Conservation (phyloP, 2,113 vertebrate genomes). For the Atrichornis clamosus region DNA sequence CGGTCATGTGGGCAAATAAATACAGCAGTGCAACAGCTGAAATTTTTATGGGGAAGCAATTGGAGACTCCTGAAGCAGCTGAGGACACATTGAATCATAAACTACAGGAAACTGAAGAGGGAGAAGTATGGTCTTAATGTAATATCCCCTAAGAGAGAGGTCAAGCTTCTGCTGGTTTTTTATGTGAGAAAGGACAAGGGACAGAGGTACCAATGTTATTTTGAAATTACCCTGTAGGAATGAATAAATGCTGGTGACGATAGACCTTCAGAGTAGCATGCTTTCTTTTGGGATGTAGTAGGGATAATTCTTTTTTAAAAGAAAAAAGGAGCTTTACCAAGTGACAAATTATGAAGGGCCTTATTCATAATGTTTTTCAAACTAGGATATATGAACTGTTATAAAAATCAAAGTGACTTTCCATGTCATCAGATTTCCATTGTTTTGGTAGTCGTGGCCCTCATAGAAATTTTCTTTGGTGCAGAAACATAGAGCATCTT, state of each 20-base stretch:
- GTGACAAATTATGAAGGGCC: background rate
- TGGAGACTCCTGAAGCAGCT: background rate
- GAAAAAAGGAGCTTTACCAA: background rate
- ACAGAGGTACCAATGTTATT: background rate
- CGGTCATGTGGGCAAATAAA: background rate
- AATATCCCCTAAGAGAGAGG: background rate
- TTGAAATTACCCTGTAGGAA: background rate
- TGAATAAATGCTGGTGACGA: background rate
- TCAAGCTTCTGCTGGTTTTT: background rate
- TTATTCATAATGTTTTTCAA: background rate
- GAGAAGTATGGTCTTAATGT: background rate
- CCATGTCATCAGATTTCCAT: background rate
- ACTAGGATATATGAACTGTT: background rate
- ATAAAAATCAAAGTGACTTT: background rate
- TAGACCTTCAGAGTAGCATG: background rate
- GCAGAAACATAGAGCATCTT: background rate
- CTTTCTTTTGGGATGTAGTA: background rate
- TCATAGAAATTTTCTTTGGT: background rate
- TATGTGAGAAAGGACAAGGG: background rate
- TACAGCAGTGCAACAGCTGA: background rate
- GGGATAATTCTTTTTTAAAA: background rate
- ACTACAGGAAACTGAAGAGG: background rate
- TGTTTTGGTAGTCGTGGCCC: background rate
- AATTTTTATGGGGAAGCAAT: background rate
- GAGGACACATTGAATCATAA: background rate